Conservation (phyloP, 2,888 invertebrate species). For the Phaonia tiefii region DNA sequence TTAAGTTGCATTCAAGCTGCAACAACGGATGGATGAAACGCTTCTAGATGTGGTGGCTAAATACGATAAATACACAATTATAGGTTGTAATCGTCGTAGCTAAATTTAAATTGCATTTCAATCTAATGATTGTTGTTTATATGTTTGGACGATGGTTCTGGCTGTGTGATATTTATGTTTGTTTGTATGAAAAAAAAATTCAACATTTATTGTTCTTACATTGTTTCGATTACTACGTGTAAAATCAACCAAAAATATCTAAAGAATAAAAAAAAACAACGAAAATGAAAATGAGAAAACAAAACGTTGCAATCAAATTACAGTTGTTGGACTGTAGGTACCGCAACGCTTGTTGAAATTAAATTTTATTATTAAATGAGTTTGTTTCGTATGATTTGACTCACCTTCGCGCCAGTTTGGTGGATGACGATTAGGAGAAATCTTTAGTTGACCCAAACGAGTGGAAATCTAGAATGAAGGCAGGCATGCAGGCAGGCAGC, state of each 20-base stretch:
- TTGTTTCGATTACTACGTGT: conserved; percentile 23
- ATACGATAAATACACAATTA: no score
- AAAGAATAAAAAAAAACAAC: conserved; percentile 18
- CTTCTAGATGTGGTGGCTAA: no score
- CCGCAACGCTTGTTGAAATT: conserved; percentile 63
- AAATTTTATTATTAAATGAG: conserved; percentile 70
- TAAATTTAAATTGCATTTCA: conserved; percentile 15
- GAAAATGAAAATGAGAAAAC: no score
- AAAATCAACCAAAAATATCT: conserved; percentile 2
- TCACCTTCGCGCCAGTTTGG: conserved; percentile 78
- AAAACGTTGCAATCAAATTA: conserved; percentile 48
- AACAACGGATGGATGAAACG: not conserved
- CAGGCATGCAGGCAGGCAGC: conserved; percentile 15
- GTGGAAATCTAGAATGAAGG: conserved; percentile 21
- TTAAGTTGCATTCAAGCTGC: not conserved
- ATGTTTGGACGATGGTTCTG: not conserved
- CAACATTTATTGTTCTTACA: conserved; percentile 5
- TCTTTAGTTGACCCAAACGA: conserved; percentile 70
- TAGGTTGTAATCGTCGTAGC: not conserved
- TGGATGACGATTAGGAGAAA: conserved; percentile 79
- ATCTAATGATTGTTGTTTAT: conserved; percentile 11
- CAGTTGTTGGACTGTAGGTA: conserved; percentile 65
- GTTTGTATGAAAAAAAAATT: no score
- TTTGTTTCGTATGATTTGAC: no score
- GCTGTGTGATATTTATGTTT: not conserved